Percentiles rank a stretch among this genome's conserved stretches.
Evolutionary conservation across 2,888 invertebrate genomes (phyloP).

Genomic region (Harpagoxenus sublaevis): DNA sequence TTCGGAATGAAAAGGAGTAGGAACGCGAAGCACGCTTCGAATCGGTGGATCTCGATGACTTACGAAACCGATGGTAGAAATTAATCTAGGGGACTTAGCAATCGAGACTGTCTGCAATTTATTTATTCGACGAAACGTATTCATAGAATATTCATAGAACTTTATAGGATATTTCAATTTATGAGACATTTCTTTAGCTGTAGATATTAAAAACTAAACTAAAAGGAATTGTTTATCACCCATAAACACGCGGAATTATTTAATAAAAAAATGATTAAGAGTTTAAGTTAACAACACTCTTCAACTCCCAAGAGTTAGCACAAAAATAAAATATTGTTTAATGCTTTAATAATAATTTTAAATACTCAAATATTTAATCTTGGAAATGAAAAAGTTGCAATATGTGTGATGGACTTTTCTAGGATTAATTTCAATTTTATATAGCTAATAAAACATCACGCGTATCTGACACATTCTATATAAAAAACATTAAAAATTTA

Average conservation of each 20-base stretch:
- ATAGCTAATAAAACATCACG: not conserved
- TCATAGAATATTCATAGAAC: not conserved
- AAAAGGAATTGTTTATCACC: no score
- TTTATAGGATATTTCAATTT: constrained; percentile 13
- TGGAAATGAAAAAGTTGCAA: not conserved
- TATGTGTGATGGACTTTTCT: not conserved
- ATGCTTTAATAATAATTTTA: no score
- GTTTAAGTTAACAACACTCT: not conserved
- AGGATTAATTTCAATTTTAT: not conserved
- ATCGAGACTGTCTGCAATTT: not conserved
- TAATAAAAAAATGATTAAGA: not conserved
- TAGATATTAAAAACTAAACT: not conserved
- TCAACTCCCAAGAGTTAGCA: not conserved
- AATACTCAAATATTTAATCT: not conserved
- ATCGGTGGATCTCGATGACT: constrained; percentile 18
- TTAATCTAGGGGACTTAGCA: constrained; percentile 11
- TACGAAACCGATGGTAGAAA: constrained; percentile 5
- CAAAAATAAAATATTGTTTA: no score
- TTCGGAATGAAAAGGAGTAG: constrained; percentile 14
- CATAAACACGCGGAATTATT: not conserved
- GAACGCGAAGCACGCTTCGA: constrained; percentile 28
- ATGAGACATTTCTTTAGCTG: not conserved
- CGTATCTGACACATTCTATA: not conserved
- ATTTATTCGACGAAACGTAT: not conserved
- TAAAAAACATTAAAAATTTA: not conserved